Evolutionary conservation across 2,888 invertebrate genomes (phyloP).

Genomic region (Eupeodes latifasciatus): DNA sequence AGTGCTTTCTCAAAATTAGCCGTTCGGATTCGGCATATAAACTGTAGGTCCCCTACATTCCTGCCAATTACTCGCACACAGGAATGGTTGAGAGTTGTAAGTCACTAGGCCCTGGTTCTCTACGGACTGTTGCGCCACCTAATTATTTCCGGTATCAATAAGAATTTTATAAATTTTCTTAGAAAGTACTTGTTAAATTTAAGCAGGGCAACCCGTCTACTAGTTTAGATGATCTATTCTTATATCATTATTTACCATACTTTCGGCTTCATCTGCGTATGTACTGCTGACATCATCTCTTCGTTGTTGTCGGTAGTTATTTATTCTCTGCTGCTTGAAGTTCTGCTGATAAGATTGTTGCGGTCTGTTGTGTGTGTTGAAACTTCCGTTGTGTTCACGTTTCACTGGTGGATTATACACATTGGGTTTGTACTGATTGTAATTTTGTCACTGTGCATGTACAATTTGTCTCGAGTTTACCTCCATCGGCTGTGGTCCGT

Average conservation of each 20-base stretch:
- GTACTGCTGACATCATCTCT: constrained; percentile 26
- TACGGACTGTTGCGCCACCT: too few species aligned
- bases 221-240: constrained; percentile 29
- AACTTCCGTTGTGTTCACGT: not conserved
- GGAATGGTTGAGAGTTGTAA: too few species aligned
- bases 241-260: constrained; percentile 33
- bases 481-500: constrained; percentile 15
- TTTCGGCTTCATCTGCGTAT: constrained; percentile 18
- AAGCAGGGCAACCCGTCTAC: constrained; percentile 28
- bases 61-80: too few species aligned
- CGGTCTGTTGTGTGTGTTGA: not conserved
- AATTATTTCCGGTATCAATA: not conserved
- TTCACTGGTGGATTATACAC: constrained; percentile 11
- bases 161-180: constrained; percentile 11
- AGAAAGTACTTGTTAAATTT: constrained; percentile 12
- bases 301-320: constrained; percentile 14
- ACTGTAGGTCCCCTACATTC: too few species aligned
- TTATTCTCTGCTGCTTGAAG: not conserved
- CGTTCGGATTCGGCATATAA: too few species aligned
- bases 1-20: too few species aligned
- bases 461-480: constrained; percentile 13
- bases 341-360: constrained; percentile 13
- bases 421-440: constrained; percentile 8
- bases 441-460: constrained; percentile 5
- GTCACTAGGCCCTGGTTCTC: too few species aligned